Conservation (phyloP, 2,888 invertebrate genomes). For the Eubasilissa splendida region DNA sequence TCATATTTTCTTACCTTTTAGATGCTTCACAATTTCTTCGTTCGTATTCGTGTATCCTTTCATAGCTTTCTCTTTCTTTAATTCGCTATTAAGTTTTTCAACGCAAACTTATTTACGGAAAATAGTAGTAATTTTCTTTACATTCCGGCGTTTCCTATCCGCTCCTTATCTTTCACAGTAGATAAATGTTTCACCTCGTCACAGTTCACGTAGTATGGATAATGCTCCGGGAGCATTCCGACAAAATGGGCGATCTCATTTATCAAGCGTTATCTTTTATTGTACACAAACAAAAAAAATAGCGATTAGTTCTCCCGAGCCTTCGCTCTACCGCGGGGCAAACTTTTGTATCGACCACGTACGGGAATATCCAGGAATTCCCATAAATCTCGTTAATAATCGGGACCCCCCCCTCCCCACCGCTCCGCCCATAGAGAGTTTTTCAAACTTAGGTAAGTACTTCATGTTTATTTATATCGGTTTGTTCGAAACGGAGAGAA, state of each 20-base stretch:
- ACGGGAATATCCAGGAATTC: not conserved
- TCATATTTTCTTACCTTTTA: too few relatives aligned
- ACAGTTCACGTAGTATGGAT: conserved; percentile 15
- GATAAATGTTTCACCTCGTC: conserved; percentile 18
- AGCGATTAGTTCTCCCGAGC: conserved; percentile 7
- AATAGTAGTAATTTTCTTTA: too few relatives aligned
- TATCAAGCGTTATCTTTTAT: conserved; percentile 30
- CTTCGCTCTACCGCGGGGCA: conserved; percentile 8
- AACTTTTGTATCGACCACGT: conserved; percentile 25
- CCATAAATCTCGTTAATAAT: conserved; percentile 23
- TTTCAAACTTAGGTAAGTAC: too few relatives aligned
- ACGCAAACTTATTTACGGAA: too few relatives aligned
- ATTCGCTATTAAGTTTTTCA: too few relatives aligned
- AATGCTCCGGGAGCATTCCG: not conserved
- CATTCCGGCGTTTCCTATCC: too few relatives aligned
- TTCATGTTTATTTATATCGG: too few relatives aligned
- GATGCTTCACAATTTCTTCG: too few relatives aligned
- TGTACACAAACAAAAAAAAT: conserved; percentile 21
- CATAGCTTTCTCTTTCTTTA: too few relatives aligned
- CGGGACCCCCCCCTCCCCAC: not conserved
- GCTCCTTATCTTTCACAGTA: not conserved
- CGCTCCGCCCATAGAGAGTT: too few relatives aligned
- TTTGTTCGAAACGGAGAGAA: too few relatives aligned
- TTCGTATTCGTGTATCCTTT: too few relatives aligned
- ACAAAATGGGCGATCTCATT: conserved; percentile 7